Evolutionary conservation across 2,797 vertebrate genomes (phyloP), one percentile per base, ranked within the genome.

Genomic region (Rhodeus uyekii): DNA sequence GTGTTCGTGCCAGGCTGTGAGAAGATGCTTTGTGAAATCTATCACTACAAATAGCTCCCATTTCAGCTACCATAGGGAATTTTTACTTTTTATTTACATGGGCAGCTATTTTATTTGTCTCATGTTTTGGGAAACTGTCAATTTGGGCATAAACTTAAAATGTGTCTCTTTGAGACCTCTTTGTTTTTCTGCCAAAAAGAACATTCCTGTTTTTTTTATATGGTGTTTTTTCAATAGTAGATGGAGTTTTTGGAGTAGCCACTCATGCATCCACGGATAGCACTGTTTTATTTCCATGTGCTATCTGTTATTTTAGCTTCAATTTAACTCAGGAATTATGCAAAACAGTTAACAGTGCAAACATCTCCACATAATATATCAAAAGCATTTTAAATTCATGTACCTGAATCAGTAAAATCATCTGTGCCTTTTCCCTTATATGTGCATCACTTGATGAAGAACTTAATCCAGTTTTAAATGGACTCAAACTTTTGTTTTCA

Each of bases 1-100:
- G 77, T 55, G 50, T 58, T 82, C 24, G 38, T 61, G 81, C 67
- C 68, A 44, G 64, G 27, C 72, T 76, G 10, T 72, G 46, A 58
- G 32, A 68, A 29, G 36, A 42, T 24, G 1, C 65, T 61, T 69
- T 76, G 24, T 34, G 13, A 29, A 55, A 24, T 75, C 10, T 60
- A 55, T 29, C 10, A 67, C 61, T 39, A n/a, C 69, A 29, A 63
- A 27, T 63, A 22, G 78, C 53, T 80, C 53, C 29, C 19, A 34
- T 44, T 36, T 71, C 13, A 24, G 27, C 53, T 60, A 46, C 50
- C 65, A 44, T 19, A 53, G 34, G 48, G 7, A 4, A 19, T 60
- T 71, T 12, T 71, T 18, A 29, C 38, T 24, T 71, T 44, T 71
- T 60, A 16, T 42, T 58, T 68, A 78, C 63, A 55, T 53, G 76